Base-by-base conservation (phyloP, 1,140 invertebrate species). In the Matsumurasca onukii region DNA sequence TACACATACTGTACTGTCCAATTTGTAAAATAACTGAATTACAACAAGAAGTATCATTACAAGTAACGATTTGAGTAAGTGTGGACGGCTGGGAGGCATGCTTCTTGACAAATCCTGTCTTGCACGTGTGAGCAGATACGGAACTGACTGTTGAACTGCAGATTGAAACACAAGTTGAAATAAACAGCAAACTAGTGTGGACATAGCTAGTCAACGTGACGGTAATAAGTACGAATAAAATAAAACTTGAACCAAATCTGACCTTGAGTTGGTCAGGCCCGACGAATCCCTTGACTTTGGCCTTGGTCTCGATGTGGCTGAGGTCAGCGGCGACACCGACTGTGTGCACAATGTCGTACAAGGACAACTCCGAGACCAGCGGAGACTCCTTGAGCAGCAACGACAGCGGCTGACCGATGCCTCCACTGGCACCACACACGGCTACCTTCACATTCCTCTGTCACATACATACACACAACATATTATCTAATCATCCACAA, bases 301-400 rank as follows among this genome's bases (percentile, higher is more conserved):
- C 88, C 31, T 84, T 83, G 24, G 95, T 95, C 75, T 98, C 91
- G 76, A 98, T 98, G 81, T 99, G 98, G 20, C 95, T 98, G 17
- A 99, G 85, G 86, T 99, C 98, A 70, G 95, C 95, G 69, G 95
- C 97, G 20, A 99, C 97, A 72, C 98, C 98, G 68, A 93, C 92
- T 48, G 97, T 98, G 76, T 98, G 91, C 0, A 95, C 95, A 80
- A 99, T 92, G 85, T 99, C 98, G 76, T 97, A 99, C 1, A 99
- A 83, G 0, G 90, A 86, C 68, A 98, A 83, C 74, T 93, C 86
- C 17, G 87, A 88, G 20, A 98, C 86, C 48, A 93, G 79, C 55
- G 93, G 89, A 70, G 91, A 94, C 74, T 93, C 86, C 82, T 99
- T 99, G 66, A 99, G 80, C n/a, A 99, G 85, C 48, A 99, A 83